These are phyloP conservation scores for Alcis repandata DNA, from an alignment of 2,888 invertebrate genomes.

Conservation along the genomic window DNA sequence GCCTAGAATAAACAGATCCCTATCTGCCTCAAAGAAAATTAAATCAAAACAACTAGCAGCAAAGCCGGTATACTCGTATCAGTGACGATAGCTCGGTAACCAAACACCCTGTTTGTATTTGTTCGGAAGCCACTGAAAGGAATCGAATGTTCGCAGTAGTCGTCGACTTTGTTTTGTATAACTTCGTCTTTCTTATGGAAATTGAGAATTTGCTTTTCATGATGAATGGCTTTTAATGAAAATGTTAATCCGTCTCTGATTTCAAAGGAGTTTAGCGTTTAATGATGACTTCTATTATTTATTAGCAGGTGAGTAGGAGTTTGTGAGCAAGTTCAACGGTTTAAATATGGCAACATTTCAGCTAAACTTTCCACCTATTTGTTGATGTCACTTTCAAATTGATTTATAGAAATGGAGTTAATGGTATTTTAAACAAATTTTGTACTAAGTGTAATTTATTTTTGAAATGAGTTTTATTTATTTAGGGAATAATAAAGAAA, in stretches of 20 bases:
- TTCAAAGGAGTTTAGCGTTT: constrained; percentile 13
- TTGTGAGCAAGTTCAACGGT: no score
- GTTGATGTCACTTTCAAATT: no score
- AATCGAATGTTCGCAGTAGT: constrained; percentile 28
- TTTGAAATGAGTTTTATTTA: no score
- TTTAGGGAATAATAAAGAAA: no score
- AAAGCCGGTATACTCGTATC: constrained; percentile 21
- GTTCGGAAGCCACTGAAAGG: constrained; percentile 29
- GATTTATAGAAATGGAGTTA: no score
- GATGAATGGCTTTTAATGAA: constrained; percentile 22
- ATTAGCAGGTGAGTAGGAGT: no score
- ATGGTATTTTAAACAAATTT: no score
- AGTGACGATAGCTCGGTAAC: constrained; percentile 21
- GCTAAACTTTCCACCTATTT: no score
- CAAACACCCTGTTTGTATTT: constrained; percentile 30
- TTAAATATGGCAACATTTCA: no score
- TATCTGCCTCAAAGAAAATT: constrained; percentile 8
- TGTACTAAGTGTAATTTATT: no score
- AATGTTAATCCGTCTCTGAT: constrained; percentile 12
- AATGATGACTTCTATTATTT: background rate
- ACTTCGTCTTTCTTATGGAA: constrained; percentile 32
- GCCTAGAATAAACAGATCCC: background rate
- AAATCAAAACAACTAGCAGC: constrained; percentile 19
- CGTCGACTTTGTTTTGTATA: constrained; percentile 27
- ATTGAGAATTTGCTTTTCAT: constrained; percentile 30